Percentiles rank a stretch among this genome's conserved stretches.
These are phyloP conservation scores for Micrasema minimum DNA, from an alignment of 1,140 invertebrate genomes.

Conservation along the genomic window DNA sequence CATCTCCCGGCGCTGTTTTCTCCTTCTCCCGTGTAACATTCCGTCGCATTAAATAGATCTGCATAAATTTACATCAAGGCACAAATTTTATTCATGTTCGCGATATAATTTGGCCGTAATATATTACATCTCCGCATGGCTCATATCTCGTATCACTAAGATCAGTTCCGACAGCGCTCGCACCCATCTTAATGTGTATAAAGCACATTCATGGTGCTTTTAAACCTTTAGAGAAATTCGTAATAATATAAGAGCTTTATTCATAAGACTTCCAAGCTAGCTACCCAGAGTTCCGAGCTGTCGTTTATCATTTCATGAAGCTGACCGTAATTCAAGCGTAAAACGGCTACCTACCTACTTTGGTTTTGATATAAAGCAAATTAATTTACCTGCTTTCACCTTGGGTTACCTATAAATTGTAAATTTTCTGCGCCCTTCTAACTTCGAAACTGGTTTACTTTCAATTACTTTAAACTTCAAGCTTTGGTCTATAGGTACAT, in stretches of 20 bases:
- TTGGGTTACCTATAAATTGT: constrained; percentile 9
- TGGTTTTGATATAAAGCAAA: too few species aligned
- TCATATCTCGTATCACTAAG: not conserved
- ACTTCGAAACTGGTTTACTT: constrained; percentile 16
- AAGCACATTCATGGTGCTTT: constrained; percentile 4
- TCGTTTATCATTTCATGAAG: constrained; percentile 14
- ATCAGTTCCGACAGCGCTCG: constrained; percentile 4
- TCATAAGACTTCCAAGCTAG: not conserved
- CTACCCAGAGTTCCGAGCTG: not conserved
- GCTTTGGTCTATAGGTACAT: too few species aligned
- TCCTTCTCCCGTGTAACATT: too few species aligned
- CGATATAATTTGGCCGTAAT: too few species aligned
- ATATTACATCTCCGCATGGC: too few species aligned
- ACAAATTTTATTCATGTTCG: too few species aligned
- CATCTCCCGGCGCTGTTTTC: too few species aligned
- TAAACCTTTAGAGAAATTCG: constrained; percentile 1
- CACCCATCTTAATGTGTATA: constrained; percentile 1
- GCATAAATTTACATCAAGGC: too few species aligned
- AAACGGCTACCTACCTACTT: constrained; percentile 5
- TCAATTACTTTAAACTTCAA: constrained; percentile 13
- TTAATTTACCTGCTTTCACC: constrained; percentile 17
- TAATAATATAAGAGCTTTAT: constrained; percentile 13
- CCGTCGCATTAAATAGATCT: too few species aligned
- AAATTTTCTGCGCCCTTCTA: not conserved
- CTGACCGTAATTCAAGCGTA: constrained; percentile 24